Evolutionary conservation across 2,888 invertebrate genomes (phyloP).

Genomic region (Pandemis heparana): DNA sequence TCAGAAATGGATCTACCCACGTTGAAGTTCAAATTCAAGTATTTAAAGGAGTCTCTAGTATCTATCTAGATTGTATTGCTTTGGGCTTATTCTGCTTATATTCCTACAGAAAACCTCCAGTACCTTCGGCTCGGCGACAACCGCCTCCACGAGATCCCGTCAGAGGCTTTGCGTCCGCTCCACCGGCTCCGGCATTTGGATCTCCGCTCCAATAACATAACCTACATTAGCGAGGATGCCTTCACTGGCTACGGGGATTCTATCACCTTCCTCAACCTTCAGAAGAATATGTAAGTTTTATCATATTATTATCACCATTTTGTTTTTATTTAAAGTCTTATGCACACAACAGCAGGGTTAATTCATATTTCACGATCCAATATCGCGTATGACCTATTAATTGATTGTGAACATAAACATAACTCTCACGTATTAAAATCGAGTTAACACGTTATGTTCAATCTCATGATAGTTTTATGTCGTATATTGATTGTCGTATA

Average conservation of each 20-base stretch:
- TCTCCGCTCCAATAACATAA: constrained; percentile 95
- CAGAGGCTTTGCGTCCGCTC: constrained; percentile 92
- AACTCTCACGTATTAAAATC: no score
- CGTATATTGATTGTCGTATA: no score
- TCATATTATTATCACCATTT: no score
- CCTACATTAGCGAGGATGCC: constrained; percentile 92
- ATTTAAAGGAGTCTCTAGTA: background rate
- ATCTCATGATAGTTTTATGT: no score
- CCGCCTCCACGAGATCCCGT: constrained; percentile 93
- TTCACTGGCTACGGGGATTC: constrained; percentile 96
- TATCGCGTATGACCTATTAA: no score
- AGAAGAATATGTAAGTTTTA: constrained; percentile 93
- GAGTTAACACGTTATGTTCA: no score
- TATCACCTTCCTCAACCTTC: constrained; percentile 96
- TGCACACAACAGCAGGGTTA: no score
- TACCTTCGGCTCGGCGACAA: constrained; percentile 96
- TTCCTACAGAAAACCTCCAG: constrained; percentile 91
- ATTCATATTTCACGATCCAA: no score
- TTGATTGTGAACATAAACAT: no score
- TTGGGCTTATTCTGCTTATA: background rate
- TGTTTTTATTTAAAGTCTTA: no score
- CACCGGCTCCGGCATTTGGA: constrained; percentile 96
- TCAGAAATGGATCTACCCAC: no score
- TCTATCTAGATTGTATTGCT: background rate
- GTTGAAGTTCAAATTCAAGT: no score